Base-by-base conservation (phyloP, 2,888 invertebrate species). In the Netelia fuscicornis region DNA sequence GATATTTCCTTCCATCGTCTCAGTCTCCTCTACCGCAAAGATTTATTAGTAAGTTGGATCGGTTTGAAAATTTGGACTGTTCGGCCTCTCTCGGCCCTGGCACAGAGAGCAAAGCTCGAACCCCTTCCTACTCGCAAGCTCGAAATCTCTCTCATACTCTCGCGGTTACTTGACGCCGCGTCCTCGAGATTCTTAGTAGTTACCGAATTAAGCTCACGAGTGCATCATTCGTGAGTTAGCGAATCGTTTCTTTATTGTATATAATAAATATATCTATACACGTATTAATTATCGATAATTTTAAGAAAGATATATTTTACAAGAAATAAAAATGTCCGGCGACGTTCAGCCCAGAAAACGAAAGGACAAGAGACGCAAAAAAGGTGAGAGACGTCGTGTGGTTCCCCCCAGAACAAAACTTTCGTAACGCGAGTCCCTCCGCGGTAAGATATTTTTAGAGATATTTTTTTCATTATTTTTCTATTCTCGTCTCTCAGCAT, bases 291-390 rank as follows among this genome's bases (percentile, higher is more conserved):
- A n/a, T 62, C 42, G 30, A 54, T 3, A 37, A 2, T 9, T 25
- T 54, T 44, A 44, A 54, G 8, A 37, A 2, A 13, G 25, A 54
- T 44, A 76, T 30, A 62, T 17, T 70, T 44, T 1, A 37, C 5
- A 54, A 60, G 11, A 54, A 42, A 62, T 56, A 54, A 80, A 94
- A 94, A 97, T 98, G 98, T 97, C 97, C 93, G 97, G 97, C 90
- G 97, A 98, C 95, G 97, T 97, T 90, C 97, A 97, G 94, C 97
- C 97, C 92, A 96, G 97, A 92, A 97, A 97, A 94, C 96, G 97
- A 90, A 97, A 97, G 94, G 97, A 97, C 93, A 98, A 97, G 94
- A 96, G 96, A 94, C 96, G 96, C 93, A 97, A 96, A 94, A 97
- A 97, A 96, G 97, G 97, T 97, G 95, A 94, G 91, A 88, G 80